Base-by-base conservation (phyloP, 1,140 invertebrate genomes). In the Coptotermes formosanus region DNA sequence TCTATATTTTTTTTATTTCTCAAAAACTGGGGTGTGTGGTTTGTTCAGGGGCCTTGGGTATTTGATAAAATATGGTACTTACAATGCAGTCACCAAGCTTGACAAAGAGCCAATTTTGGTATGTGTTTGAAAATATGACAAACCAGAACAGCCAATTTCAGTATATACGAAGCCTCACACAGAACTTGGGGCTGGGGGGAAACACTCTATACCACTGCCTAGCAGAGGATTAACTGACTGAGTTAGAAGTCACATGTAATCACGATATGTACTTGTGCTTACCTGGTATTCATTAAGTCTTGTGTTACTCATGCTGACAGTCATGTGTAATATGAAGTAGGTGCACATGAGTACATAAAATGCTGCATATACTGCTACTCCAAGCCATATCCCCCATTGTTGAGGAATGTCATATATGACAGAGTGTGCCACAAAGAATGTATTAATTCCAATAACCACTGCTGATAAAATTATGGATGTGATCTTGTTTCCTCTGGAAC, bases 401-500 rank as follows among this genome's bases (percentile, higher is more conserved):
- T 94, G 91, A 52, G 94, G 91, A 45, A 94, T 87, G 32, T 91
- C 89, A 3, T 91, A 88, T 21, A 92, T 89, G 0, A 96, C 93
- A 88, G 94, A 95, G 43, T 92, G 90, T 32, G 93, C 91, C 6
- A 97, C 95, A 90, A 97, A 97, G 89, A 94, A 97, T 83, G 97
- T 92, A 89, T 98, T 98, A 87, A 98, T 97, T 21, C 89, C 90
- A 89, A 98, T 96, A 2, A 98, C 95, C 38, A 95, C 89, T 19
- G 94, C 89, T 14, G 95, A 95, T 30, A 97, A 90, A 2, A 93
- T 52, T 64, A 93, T 93, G 0, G 96, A 91, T 30, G 95, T 90
- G n/a, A 95, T 90, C 90, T 95, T 96, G 88, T 94, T 96, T 38
- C 90, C 91, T 87, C 95, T 96, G 89, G 87, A 93, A 92, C 86